Evolutionary conservation across 2,888 invertebrate genomes (phyloP), one percentile per base, ranked within the genome.

Genomic region (Deladenus siricidicola): DNA sequence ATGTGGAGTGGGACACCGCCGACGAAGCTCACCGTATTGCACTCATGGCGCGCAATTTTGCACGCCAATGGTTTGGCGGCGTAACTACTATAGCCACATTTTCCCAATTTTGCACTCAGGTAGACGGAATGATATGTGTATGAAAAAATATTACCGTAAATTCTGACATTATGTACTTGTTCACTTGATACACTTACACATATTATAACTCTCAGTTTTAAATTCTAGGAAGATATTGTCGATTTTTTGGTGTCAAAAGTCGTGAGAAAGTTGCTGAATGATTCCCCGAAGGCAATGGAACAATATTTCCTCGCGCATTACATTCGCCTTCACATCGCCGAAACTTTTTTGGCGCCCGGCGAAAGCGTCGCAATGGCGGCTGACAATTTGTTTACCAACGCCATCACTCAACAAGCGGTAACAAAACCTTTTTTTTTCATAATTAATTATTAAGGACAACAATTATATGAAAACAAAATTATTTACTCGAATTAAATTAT

Each of bases 251-350:
- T 65, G 17, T 29, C 43, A 19, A 70, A 68, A 44, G 56, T 68
- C n/a, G 62, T 70, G n/a, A 42, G 58, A 30, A 23, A 29, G 24
- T 39, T 66, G 52, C 17, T 68, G 21, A 44, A 53, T 17, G 45
- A 52, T 19, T 14, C 17, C 14, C 14, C 43, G 52, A 42, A 56
- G 45, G 24, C 21, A 56, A 30, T 58, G 23, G 42, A 57, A 30
- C 65, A 65, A 66, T 49, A 53, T n/a, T 53, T 53, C 10, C 39
- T 53, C 17, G 63, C 75, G 1, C 67, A 73, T 54, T 76, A 76
- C 56, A 70, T 76, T 3, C 70, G 72, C 43, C 68, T 75, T 23
- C 74, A 75, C 52, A 56, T 76, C 48, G 74, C 74, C n/a, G 76
- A 75, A 54, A 68, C 34, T 4, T 60, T 60, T 43, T 52, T 60